These are phyloP conservation scores for Lagocephalus sceleratus DNA, from an alignment of 2,797 vertebrate species.

Conservation along the genomic window DNA sequence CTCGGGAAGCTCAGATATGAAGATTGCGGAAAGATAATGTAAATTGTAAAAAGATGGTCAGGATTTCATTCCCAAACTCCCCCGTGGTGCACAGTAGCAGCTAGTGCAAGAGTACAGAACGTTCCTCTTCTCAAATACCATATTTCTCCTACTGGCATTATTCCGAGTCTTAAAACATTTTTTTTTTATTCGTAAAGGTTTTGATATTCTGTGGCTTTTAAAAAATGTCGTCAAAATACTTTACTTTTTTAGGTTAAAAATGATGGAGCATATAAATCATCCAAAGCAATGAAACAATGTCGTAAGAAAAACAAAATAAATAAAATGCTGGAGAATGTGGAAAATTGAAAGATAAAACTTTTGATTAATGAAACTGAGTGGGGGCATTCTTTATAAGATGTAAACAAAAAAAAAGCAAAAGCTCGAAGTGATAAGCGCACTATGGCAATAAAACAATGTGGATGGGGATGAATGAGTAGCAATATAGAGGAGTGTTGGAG, in stretches of 20 bases:
- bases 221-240: not conserved
- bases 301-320: slow-evolving; percentile 23
- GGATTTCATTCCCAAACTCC: too few species aligned
- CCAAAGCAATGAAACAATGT: slow-evolving; percentile 32
- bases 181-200: not conserved
- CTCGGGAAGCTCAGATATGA: too few species aligned
- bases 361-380: slow-evolving; percentile 31
- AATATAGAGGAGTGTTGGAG: slow-evolving; percentile 3
- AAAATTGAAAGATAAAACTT: slow-evolving; percentile 27
- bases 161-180: too few species aligned
- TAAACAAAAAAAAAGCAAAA: slow-evolving; percentile 17
- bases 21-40: too few species aligned
- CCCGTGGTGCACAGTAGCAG: too few species aligned
- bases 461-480: not conserved
- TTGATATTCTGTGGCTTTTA: not conserved
- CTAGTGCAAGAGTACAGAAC: too few species aligned
- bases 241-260: not conserved
- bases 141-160: too few species aligned
- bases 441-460: not conserved
- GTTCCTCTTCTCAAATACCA: too few species aligned
- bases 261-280: slow-evolving; percentile 28
- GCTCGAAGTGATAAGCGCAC: slow-evolving; percentile 11
- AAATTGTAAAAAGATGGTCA: too few species aligned
- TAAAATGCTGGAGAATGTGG: slow-evolving; percentile 1
- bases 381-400: slow-evolving; percentile 18